phyloP scores from a whole-genome alignment of 2,113 vertebrate genomes.

The Cephalophus harveyi region DNA sequence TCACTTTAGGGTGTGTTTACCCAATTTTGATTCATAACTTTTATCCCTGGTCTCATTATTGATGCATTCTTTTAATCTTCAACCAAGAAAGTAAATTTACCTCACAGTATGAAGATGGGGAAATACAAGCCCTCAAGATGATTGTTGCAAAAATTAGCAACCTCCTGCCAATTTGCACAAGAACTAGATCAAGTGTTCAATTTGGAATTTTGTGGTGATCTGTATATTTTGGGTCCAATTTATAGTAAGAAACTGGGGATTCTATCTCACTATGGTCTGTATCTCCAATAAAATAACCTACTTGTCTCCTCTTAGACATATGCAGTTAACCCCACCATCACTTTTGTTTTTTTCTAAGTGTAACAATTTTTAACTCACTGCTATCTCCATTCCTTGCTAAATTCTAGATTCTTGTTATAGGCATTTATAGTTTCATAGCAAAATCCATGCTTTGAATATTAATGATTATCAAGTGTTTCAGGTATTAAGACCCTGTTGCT shows the following conservation, averaged over 20 bases:
- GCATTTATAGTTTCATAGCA: neutral
- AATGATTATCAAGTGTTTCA: neutral
- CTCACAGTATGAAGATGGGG: neutral
- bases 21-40: neutral
- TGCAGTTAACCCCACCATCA: neutral
- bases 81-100: neutral
- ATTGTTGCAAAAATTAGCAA: slow-evolving; percentile 10
- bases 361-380: neutral
- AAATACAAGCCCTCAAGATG: neutral
- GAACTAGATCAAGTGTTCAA: neutral
- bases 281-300: neutral
- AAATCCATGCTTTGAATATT: neutral
- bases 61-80: neutral
- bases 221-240: neutral
- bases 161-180: neutral
- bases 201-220: neutral
- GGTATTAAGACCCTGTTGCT: neutral
- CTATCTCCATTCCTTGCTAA: neutral
- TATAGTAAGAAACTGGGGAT: neutral
- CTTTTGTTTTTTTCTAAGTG: neutral
- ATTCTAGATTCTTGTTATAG: neutral
- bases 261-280: neutral
- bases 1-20: neutral
- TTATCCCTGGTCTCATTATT: neutral
- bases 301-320: neutral